Percentiles rank a stretch among this genome's conserved stretches.
phyloP scores from a whole-genome alignment of 2,113 vertebrate species.

The Pampusana beccarii region DNA sequence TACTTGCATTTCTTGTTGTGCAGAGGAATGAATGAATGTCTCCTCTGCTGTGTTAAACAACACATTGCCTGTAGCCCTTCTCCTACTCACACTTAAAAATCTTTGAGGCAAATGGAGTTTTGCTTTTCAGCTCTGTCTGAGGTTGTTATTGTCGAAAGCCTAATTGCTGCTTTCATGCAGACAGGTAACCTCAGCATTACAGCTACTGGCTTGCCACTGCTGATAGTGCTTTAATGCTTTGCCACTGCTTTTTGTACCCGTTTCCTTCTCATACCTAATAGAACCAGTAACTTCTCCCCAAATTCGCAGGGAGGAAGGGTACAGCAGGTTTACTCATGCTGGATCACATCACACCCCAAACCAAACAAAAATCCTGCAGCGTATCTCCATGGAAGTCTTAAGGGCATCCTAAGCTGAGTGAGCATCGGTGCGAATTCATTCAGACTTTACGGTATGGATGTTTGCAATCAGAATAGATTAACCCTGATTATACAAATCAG shows the following conservation, averaged over 20 bases:
- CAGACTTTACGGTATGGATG: slow-evolving; percentile 8
- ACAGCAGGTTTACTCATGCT: background rate
- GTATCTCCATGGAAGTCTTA: background rate
- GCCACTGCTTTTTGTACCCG: background rate
- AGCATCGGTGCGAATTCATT: background rate
- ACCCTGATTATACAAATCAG: slow-evolving; percentile 60
- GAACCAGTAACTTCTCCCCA: background rate
- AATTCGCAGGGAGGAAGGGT: background rate
- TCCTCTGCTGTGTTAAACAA: background rate
- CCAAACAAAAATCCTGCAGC: background rate
- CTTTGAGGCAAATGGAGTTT: background rate
- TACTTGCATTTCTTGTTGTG: background rate
- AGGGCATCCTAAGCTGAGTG: background rate
- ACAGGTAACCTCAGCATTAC: background rate
- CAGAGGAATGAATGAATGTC: background rate
- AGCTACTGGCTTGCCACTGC: background rate
- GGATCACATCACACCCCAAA: background rate
- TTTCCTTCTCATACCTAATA: background rate
- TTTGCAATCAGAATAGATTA: slow-evolving; percentile 50
- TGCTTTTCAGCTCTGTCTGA: background rate
- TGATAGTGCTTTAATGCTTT: background rate
- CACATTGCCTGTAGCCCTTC: background rate
- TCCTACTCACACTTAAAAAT: background rate
- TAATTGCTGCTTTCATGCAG: background rate
- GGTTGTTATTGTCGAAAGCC: background rate